Evolutionary conservation across 2,113 vertebrate species (phyloP), one percentile per base, ranked within the genome.

Genomic region (Nicator chloris): DNA sequence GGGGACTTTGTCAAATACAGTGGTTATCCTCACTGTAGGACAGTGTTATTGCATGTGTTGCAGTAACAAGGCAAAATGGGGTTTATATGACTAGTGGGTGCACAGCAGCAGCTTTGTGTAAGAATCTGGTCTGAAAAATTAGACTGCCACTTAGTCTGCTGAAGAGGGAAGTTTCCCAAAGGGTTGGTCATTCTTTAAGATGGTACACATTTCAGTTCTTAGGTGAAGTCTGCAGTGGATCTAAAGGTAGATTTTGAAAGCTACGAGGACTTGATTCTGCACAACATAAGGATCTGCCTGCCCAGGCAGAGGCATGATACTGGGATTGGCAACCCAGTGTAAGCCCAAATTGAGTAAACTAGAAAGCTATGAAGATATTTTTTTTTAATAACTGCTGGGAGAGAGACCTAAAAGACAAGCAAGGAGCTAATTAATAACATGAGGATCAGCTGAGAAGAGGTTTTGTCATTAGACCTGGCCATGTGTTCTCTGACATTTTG

Each of bases 91-190:
- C 47, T 77, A 35, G 16, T 86, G 35, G 33, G n/a, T 69, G 11
- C 60, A 77, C 17, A 88, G 35, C 66, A 92, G 33, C 45, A 83
- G 60, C 40, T 94, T 92, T 51, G 31, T 88, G 61, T 60, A 78
- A 75, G 26, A 79, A 65, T 9, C 47, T 8, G 23, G n/a, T 71
- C 21, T 82, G 82, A 91, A 87, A 87, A 84, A 30, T 42, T 66
- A 59, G 65, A 19, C 51, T 65, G 26, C 19, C 42, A 26, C 51
- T 84, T 57, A 50, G 63, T 76, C 70, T 91, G 30, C 39, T 91
- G 42, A 71, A 84, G 61, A 92, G 49, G 26, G 31, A 77, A 45
- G 4, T 79, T 87, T 71, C 42, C 31, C 57, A 80, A 45, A 42
- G 24, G 13, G 3, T 45, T 88, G 31, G 22, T 28, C 31, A 8